Evolutionary conservation across 2,797 vertebrate species (phyloP), one percentile per base, ranked within the genome.

Genomic region (Phataginus tricuspis): DNA sequence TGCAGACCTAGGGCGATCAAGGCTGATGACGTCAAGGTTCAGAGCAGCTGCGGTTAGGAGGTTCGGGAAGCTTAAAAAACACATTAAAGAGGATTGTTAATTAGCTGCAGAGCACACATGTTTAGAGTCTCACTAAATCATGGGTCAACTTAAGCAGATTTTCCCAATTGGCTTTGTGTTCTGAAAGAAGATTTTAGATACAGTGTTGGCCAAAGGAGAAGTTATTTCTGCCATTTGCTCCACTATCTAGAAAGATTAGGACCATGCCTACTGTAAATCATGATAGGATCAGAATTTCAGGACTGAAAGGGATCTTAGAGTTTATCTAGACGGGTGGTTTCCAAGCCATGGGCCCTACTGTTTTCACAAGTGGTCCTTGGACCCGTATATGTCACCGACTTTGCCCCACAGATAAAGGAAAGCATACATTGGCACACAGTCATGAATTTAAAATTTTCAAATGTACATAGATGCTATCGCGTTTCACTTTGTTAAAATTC

Each of bases 1-100:
- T 82, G 27, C 68, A 90, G 93, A 91, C 45, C 11, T 8, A 14
- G 71, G 80, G 92, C 93, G 84, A 96, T 95, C 90, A 96, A 96
- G 94, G 87, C 57, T 59, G 95, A 95, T 96, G 95, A 88, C 94
- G 90, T 97, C 92, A 94, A 87, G 87, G 95, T 94, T 95, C 66
- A 74, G 87, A 96, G 96, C 87, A 95, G 94, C 96, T 95, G 97
- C 96, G 85, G 92, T 92, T 88, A 83, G 93, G 92, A 93, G 92
- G 80, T 49, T 79, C 39, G 0, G 82, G 90, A 95, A 86, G 88
- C 95, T 92, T 93, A 85, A 85, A 92, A 78, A 87, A 84, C 90
- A 93, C 90, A 92, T 95, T 96, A 92, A 95, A 90, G 95, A 72
- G 85, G 92, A 80, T 78, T 83, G 92, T 88, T 97, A 95, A 96